Conservation (phyloP, 2,797 vertebrate species). For the Macrochelys suwanniensis region DNA sequence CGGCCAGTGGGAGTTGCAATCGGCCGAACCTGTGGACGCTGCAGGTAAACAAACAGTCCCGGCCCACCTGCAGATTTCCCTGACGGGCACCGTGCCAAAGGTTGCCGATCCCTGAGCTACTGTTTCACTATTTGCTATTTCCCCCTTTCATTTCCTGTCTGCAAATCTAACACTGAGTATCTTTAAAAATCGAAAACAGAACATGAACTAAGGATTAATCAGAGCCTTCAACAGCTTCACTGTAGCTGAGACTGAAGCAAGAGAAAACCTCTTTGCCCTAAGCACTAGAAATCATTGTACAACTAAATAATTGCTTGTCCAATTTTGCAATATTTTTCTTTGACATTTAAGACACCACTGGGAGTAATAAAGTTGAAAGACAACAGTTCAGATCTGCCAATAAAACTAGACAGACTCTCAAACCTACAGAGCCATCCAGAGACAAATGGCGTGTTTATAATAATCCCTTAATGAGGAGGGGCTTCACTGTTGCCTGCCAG, state of each 20-base stretch:
- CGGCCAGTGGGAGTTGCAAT: too few relatives aligned
- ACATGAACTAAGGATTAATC: slow-evolving; percentile 17
- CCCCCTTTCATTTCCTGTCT: slow-evolving; percentile 3
- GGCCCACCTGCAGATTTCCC: too few relatives aligned
- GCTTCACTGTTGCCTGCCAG: slow-evolving; percentile 42
- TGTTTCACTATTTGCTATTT: not conserved
- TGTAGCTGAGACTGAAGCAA: not conserved
- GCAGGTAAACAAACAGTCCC: too few relatives aligned
- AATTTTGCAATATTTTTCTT: slow-evolving; percentile 64
- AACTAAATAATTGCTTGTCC: slow-evolving; percentile 59
- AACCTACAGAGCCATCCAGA: slow-evolving; percentile 60
- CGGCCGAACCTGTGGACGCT: too few relatives aligned
- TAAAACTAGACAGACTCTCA: slow-evolving; percentile 47
- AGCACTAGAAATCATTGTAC: slow-evolving; percentile 45
- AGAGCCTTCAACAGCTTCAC: slow-evolving; percentile 1
- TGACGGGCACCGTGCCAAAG: too few relatives aligned
- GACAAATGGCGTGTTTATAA: slow-evolving; percentile 31
- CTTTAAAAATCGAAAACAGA: slow-evolving; percentile 19
- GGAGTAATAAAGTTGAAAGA: slow-evolving; percentile 55
- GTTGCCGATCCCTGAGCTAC: not conserved
- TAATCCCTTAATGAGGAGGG: not conserved
- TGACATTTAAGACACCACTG: slow-evolving; percentile 45
- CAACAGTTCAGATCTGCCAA: slow-evolving; percentile 16
- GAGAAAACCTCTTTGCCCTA: slow-evolving; percentile 43
- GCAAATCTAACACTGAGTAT: not conserved